These are phyloP conservation scores for Cephus spinipes DNA, from an alignment of 2,888 invertebrate genomes.

Conservation along the genomic window DNA sequence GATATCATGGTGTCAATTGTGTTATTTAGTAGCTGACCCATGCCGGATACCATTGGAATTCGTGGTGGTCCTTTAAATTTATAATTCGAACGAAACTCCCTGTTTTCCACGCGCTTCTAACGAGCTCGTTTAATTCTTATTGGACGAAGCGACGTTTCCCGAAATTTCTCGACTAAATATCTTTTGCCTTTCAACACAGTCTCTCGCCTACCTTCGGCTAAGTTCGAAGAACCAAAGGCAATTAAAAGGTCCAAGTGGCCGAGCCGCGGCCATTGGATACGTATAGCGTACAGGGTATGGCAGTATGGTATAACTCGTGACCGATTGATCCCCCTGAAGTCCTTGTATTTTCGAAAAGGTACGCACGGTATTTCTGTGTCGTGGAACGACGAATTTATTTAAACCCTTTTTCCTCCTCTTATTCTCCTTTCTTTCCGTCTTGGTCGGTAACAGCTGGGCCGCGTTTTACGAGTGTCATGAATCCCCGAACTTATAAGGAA, in stretches of 20 bases:
- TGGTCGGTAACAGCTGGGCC: background rate
- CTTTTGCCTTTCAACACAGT: background rate
- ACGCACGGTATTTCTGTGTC: background rate
- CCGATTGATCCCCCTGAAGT: background rate
- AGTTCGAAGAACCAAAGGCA: slow-evolving; percentile 20
- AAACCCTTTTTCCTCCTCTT: background rate
- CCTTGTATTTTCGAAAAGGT: background rate
- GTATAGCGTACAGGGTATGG: background rate
- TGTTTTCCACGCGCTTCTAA: slow-evolving; percentile 21
- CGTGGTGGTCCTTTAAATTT: slow-evolving; percentile 22
- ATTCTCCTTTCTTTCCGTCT: background rate
- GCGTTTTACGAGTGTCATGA: background rate
- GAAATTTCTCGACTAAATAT: background rate
- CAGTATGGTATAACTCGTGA: background rate
- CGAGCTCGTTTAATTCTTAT: slow-evolving; percentile 22
- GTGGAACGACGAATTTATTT: background rate
- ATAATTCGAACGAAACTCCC: slow-evolving; percentile 18
- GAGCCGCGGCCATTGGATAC: background rate
- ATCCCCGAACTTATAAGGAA: background rate
- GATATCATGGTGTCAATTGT: background rate
- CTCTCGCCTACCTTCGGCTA: slow-evolving; percentile 4
- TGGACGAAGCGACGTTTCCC: slow-evolving; percentile 10
- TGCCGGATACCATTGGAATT: background rate
- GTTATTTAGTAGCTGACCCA: background rate
- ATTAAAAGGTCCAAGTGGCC: slow-evolving; percentile 17